Base-by-base conservation (phyloP, 2,797 vertebrate genomes). In the Anguilla obscura region DNA sequence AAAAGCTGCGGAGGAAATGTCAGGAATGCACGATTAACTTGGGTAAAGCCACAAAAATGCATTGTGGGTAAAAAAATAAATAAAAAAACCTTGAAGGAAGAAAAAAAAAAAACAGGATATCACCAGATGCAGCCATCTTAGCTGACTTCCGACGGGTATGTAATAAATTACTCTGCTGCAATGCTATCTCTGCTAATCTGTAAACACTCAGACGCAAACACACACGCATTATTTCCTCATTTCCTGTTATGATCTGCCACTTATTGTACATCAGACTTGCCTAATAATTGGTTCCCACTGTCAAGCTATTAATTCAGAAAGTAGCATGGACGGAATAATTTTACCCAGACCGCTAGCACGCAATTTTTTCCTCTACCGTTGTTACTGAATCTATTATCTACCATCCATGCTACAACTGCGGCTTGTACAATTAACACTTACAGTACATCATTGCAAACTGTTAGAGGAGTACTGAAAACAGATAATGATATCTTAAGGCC, bases 131-230 rank as follows among this genome's bases (percentile, higher is more conserved):
- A 18, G 48, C 54, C 30, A 85, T 30, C 54, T 18, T 27, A 85
- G 56, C 58, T 85, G 50, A 54, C 50, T 18, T 14, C 33, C 10
- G 27, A 85, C 3, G 83, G 16, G 45, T 56, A 85, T 52, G 63
- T 21, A 48, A 56, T 5, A 58, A 56, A 4, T 36, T 45, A 36
- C 21, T 84, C 83, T 7, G 83, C 80, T 1, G 50, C 3, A 7
- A 48, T 52, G 40, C 54, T 33, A 54, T 58, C 16, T 85, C n/a
- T 21, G 48, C 82, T 89, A 88, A 89, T 85, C 88, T 58, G 90
- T 86, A 85, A 88, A 88, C 33, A 80, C 33, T 87, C 85, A 87
- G 71, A 88, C 84, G 82, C 84, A 91, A 80, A 86, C 76, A 54
- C 56, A 84, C 40, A 83, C 33, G 71, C 33, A 60, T 80, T 30